Evolutionary conservation across 2,888 invertebrate genomes (phyloP).

Genomic region (Morinoia aosen): DNA sequence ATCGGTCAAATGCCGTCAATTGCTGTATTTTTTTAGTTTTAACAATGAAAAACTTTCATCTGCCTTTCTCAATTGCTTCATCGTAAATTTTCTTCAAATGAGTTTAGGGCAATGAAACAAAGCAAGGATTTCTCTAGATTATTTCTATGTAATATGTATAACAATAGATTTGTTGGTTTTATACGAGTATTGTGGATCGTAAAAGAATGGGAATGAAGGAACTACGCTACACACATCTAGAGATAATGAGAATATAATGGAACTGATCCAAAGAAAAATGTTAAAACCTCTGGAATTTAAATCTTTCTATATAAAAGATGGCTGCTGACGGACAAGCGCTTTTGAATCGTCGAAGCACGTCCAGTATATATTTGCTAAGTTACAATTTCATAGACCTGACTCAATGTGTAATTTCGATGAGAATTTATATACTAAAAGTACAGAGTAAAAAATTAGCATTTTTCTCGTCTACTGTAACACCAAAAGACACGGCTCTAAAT

Average conservation of each 20-base stretch:
- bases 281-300: background rate
- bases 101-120: slow-evolving; percentile 12
- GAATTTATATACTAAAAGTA: background rate
- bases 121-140: background rate
- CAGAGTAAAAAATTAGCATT: background rate
- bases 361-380: background rate
- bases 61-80: background rate
- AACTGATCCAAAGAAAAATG: background rate
- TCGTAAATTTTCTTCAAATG: background rate
- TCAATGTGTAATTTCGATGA: background rate
- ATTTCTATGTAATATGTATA: slow-evolving; percentile 46
- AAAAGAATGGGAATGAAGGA: slow-evolving; percentile 7
- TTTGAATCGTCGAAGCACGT: background rate
- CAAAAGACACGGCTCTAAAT: background rate
- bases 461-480: background rate
- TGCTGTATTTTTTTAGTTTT: no score
- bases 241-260: background rate
- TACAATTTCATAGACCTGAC: background rate
- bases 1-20: no score
- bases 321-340: background rate
- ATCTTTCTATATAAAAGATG: background rate
- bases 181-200: slow-evolving; percentile 41
- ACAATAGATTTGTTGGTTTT: slow-evolving; percentile 37
- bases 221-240: slow-evolving; percentile 44
- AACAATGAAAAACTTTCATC: background rate